Conservation (phyloP, 2,113 vertebrate genomes). For the Cyanistes caeruleus region DNA sequence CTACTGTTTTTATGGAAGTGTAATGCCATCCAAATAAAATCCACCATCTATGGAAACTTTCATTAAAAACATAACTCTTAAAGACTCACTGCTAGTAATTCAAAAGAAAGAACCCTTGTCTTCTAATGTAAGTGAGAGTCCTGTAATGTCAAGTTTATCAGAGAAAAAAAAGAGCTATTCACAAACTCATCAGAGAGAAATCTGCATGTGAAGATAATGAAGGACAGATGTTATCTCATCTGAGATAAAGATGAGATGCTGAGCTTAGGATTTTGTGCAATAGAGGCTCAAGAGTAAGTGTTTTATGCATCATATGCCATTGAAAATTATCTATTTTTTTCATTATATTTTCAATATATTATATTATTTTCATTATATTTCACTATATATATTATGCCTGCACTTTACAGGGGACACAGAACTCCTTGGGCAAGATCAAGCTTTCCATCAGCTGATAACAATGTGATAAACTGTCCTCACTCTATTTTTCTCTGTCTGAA, state of each 20-base stretch:
- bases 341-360: neutral
- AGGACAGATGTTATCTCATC: conserved; percentile 34
- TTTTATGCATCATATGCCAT: neutral
- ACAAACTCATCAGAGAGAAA: neutral
- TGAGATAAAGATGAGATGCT: neutral
- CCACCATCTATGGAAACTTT: conserved; percentile 17
- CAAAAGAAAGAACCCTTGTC: conserved; percentile 36
- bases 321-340: neutral
- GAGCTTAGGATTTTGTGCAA: neutral
- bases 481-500: neutral
- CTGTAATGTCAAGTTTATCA: conserved; percentile 21
- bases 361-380: neutral
- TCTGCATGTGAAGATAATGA: neutral
- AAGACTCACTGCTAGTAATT: neutral
- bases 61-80: conserved; percentile 47
- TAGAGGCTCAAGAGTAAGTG: neutral
- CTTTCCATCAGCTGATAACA: neutral
- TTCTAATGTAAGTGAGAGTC: neutral
- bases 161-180: neutral
- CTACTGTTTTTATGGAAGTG: conserved; percentile 6
- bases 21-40: conserved; percentile 43
- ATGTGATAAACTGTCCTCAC: neutral
- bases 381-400: neutral
- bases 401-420: neutral
- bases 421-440: neutral